Percentiles rank a stretch among this genome's conserved stretches.
Evolutionary conservation across 2,797 vertebrate species (phyloP).

Genomic region (Otolemur crassicaudatus): DNA sequence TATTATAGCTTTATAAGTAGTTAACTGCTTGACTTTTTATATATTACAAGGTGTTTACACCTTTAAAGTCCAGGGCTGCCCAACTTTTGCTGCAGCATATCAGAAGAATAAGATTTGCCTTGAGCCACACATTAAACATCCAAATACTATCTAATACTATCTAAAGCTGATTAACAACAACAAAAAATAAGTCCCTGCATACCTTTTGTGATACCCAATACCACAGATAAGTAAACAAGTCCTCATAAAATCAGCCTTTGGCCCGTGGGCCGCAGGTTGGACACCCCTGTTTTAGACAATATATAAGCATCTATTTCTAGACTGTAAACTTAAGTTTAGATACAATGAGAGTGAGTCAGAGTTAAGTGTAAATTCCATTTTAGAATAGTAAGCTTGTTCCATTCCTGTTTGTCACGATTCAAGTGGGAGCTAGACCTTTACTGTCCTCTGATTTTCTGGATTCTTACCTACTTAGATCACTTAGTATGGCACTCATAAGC

Average conservation of each 20-base stretch:
- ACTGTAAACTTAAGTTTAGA: constrained; percentile 35
- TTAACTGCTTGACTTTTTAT: neutral
- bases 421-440: neutral
- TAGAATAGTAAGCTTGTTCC: neutral
- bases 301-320: neutral
- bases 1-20: neutral
- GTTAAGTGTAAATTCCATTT: neutral
- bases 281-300: neutral
- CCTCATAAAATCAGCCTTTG: too few species aligned
- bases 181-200: too few species aligned
- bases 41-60: neutral
- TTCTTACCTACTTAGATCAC: neutral
- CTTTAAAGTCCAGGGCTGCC: too few species aligned
- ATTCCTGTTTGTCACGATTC: neutral
- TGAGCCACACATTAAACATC: too few species aligned
- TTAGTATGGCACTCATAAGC: neutral
- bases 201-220: too few species aligned
- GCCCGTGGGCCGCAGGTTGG: too few species aligned
- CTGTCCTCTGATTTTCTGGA: neutral
- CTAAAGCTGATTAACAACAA: too few species aligned
- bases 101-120: too few species aligned
- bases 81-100: too few species aligned
- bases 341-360: neutral
- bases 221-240: too few species aligned
- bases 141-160: too few species aligned